Percentiles rank a stretch among this genome's conserved stretches.
Conservation (phyloP, 2,888 invertebrate species). For the Geophilus truncorum region DNA sequence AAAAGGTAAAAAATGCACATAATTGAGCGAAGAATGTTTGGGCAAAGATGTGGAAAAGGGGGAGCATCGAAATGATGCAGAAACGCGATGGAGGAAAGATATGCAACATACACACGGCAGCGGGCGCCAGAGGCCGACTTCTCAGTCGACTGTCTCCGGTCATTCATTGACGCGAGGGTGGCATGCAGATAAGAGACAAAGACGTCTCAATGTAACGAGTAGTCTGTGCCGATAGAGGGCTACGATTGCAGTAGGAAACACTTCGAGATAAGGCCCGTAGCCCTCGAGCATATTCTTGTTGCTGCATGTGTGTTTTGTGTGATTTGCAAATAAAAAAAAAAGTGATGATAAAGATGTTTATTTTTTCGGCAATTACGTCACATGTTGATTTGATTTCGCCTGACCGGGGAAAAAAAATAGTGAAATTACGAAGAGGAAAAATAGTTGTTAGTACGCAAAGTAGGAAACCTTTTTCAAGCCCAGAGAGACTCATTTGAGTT, state of each 20-base stretch:
- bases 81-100: constrained; percentile 3
- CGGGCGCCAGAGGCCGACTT: constrained; percentile 25
- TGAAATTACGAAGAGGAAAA: not conserved
- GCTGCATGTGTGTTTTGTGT: not conserved
- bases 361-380: not conserved
- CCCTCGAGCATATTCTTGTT: not conserved
- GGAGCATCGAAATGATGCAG: not conserved
- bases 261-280: not conserved
- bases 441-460: not conserved
- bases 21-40: not conserved
- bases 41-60: not conserved
- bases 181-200: constrained; percentile 24
- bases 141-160: constrained; percentile 27
- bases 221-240: constrained; percentile 2
- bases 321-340: constrained; percentile 10
- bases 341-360: not conserved
- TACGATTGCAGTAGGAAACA: not conserved
- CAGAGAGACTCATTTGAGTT: constrained; percentile 5
- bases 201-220: constrained; percentile 25
- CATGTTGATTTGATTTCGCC: not conserved
- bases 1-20: not conserved
- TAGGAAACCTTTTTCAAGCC: not conserved
- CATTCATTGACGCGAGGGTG: constrained; percentile 18
- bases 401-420: not conserved
- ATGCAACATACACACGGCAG: constrained; percentile 7